Conservation (phyloP, 2,797 vertebrate genomes). For the Sphenodon punctatus region DNA sequence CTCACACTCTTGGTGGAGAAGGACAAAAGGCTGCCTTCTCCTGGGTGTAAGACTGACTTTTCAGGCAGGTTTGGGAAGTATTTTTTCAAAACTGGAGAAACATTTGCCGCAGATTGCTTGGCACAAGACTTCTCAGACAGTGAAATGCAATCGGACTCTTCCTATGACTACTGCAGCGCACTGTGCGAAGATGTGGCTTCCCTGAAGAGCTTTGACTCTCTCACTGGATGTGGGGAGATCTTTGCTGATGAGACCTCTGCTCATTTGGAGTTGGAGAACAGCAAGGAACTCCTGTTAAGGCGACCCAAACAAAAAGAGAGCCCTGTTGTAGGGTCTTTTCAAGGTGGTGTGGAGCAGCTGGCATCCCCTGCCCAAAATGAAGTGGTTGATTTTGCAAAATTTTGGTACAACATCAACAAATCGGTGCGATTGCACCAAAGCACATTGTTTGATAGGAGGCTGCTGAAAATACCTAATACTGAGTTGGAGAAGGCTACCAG, state of each 20-base stretch:
- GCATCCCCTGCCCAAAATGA: slow-evolving; percentile 80
- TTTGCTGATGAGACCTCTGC: slow-evolving; percentile 83
- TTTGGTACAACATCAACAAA: slow-evolving; percentile 80
- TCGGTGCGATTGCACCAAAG: slow-evolving; percentile 72
- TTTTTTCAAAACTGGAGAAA: slow-evolving; percentile 63
- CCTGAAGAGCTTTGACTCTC: slow-evolving; percentile 87
- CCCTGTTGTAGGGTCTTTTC: slow-evolving; percentile 68
- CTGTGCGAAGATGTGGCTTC: slow-evolving; percentile 84
- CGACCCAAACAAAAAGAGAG: slow-evolving; percentile 62
- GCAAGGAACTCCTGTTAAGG: slow-evolving; percentile 51
- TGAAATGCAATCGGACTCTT: slow-evolving; percentile 78
- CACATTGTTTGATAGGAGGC: slow-evolving; percentile 61
- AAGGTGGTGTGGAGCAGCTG: slow-evolving; percentile 79
- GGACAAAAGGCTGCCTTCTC: slow-evolving; percentile 57
- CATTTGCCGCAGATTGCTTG: slow-evolving; percentile 55
- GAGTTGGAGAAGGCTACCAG: slow-evolving; percentile 14
- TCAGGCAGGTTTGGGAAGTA: slow-evolving; percentile 49
- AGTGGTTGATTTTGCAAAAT: slow-evolving; percentile 73
- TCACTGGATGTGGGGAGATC: slow-evolving; percentile 88
- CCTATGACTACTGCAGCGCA: slow-evolving; percentile 75
- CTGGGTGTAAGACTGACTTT: slow-evolving; percentile 40
- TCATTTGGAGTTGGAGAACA: slow-evolving; percentile 72
- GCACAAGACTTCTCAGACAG: slow-evolving; percentile 75
- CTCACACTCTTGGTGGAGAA: slow-evolving; percentile 61
- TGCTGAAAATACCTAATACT: slow-evolving; percentile 19